These are phyloP conservation scores for Dendroctonus valens DNA, from an alignment of 1,140 invertebrate species.

Conservation along the genomic window DNA sequence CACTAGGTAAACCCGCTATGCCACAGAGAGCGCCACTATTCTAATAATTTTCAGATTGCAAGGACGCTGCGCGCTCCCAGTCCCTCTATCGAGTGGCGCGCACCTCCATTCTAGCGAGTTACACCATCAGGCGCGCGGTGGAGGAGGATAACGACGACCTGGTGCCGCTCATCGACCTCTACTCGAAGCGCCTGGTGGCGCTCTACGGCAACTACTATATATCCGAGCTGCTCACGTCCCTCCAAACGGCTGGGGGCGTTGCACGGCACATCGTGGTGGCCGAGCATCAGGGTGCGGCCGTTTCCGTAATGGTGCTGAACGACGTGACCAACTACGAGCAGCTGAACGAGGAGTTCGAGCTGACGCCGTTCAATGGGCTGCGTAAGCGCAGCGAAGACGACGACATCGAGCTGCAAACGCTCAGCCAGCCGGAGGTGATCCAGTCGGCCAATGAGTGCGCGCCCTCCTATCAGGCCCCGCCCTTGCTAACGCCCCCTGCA, in stretches of 20 bases:
- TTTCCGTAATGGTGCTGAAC: constrained; percentile 64
- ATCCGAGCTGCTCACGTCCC: constrained; percentile 62
- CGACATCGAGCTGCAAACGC: constrained; percentile 17
- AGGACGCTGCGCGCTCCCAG: constrained; percentile 35
- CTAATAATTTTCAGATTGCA: constrained; percentile 40
- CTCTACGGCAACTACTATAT: constrained; percentile 71
- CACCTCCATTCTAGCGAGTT: constrained; percentile 49
- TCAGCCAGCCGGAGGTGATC: constrained; percentile 20
- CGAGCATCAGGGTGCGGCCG: constrained; percentile 55
- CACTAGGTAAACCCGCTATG: too few relatives aligned
- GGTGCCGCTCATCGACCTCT: constrained; percentile 62
- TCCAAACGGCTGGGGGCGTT: constrained; percentile 39
- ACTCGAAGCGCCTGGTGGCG: constrained; percentile 55
- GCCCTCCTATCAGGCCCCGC: too few relatives aligned
- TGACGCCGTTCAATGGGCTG: constrained; percentile 64
- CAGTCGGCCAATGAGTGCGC: not conserved
- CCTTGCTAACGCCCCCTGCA: too few relatives aligned
- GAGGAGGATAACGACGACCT: constrained; percentile 75
- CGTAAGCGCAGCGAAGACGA: constrained; percentile 48
- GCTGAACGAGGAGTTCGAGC: constrained; percentile 66
- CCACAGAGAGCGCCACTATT: too few relatives aligned
- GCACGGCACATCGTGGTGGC: constrained; percentile 50
- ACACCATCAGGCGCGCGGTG: constrained; percentile 57
- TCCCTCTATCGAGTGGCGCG: constrained; percentile 50
- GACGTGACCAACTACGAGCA: constrained; percentile 49